Conservation (phyloP, 1,140 invertebrate species). For the Calephelis nemesis region DNA sequence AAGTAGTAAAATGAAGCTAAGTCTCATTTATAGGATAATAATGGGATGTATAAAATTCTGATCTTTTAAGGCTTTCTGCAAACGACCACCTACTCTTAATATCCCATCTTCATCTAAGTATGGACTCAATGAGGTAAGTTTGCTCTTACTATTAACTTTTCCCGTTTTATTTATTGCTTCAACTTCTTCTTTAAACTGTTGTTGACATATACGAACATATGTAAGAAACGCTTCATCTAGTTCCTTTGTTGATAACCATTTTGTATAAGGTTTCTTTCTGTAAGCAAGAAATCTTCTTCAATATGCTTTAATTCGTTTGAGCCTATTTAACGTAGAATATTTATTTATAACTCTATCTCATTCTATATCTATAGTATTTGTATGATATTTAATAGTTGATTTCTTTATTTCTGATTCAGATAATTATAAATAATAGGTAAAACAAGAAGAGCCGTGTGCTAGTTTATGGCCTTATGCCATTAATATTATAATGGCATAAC, state of each 20-base stretch:
- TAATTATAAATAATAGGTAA: too few relatives aligned
- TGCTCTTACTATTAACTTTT: background rate
- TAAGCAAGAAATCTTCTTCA: slow-evolving; percentile 26
- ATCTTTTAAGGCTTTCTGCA: slow-evolving; percentile 20
- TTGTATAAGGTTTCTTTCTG: background rate
- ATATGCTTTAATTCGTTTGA: slow-evolving; percentile 23
- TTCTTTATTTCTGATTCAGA: slow-evolving; percentile 22
- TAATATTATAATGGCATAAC: too few relatives aligned
- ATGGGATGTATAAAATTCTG: too few relatives aligned
- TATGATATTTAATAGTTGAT: background rate
- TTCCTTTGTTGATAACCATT: slow-evolving; percentile 12
- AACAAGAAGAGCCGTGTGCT: too few relatives aligned
- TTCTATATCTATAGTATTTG: slow-evolving; percentile 4
- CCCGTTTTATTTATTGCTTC: background rate
- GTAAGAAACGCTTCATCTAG: slow-evolving; percentile 20
- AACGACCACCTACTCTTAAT: slow-evolving; percentile 22
- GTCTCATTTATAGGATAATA: slow-evolving; percentile 26
- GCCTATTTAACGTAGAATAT: slow-evolving; percentile 15
- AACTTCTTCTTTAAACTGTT: slow-evolving; percentile 25
- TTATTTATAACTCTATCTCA: slow-evolving; percentile 16
- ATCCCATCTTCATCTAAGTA: slow-evolving; percentile 20
- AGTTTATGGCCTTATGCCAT: too few relatives aligned
- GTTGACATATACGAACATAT: slow-evolving; percentile 23
- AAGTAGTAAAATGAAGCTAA: slow-evolving; percentile 10
- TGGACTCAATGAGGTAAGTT: slow-evolving; percentile 32